Conservation (phyloP, 2,113 vertebrate genomes). For the Elachura formosa region DNA sequence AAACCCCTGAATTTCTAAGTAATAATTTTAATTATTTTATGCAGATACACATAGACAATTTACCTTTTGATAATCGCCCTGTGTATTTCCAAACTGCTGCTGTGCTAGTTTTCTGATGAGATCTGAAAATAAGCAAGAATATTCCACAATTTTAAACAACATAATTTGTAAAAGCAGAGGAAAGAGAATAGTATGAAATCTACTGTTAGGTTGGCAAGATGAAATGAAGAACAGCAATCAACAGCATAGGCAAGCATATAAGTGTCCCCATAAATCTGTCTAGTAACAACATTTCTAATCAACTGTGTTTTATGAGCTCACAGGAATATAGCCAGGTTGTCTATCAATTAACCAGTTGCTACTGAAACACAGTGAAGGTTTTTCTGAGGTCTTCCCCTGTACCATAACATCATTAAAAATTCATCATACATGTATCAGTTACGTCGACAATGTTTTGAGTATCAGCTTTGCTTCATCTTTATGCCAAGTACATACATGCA, state of each 20-base stretch:
- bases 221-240: background rate
- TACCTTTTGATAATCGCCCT: slow-evolving; percentile 89
- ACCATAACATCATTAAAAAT: background rate
- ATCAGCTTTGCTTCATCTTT: background rate
- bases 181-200: background rate
- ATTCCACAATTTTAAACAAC: slow-evolving; percentile 38
- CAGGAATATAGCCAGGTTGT: background rate
- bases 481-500: background rate
- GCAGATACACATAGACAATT: slow-evolving; percentile 22
- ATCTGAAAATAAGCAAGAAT: slow-evolving; percentile 77
- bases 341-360: background rate
- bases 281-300: background rate
- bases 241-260: background rate
- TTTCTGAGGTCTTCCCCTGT: background rate
- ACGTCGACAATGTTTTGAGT: background rate
- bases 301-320: background rate
- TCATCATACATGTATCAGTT: background rate
- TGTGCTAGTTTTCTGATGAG: slow-evolving; percentile 81
- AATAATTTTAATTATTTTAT: background rate
- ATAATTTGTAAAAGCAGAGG: background rate
- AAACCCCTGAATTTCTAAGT: background rate
- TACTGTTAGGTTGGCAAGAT: background rate
- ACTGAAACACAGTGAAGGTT: background rate
- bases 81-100: slow-evolving; percentile 78
- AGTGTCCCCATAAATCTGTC: background rate